phyloP scores from a whole-genome alignment of 2,113 vertebrate species.

The Bolborhynchus lineola region DNA sequence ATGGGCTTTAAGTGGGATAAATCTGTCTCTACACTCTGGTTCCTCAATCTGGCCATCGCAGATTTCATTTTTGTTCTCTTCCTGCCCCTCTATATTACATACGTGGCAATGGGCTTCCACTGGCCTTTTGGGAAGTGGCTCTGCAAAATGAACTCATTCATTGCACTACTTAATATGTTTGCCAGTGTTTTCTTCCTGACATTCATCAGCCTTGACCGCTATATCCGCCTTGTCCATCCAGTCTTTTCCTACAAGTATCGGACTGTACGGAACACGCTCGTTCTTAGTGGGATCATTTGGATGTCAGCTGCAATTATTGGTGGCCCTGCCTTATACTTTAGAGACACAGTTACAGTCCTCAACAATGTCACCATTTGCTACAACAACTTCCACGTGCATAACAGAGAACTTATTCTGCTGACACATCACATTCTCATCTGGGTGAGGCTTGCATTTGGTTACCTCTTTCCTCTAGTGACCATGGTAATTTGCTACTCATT shows the following conservation, averaged over 20 bases:
- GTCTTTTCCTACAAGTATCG: conserved; percentile 77
- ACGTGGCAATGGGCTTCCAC: conserved; percentile 87
- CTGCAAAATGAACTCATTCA: conserved; percentile 93
- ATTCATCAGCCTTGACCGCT: conserved; percentile 89
- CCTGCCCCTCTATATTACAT: conserved; percentile 90
- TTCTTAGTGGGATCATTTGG: conserved; percentile 80
- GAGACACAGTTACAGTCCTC: conserved; percentile 75
- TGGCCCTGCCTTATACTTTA: conserved; percentile 83
- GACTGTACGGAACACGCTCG: conserved; percentile 70
- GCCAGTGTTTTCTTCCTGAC: conserved; percentile 95
- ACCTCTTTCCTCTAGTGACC: conserved; percentile 88
- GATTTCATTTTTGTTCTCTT: conserved; percentile 94
- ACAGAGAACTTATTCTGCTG: conserved; percentile 62
- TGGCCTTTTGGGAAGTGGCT: conserved; percentile 88
- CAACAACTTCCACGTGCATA: conserved; percentile 85
- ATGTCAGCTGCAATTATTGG: conserved; percentile 75
- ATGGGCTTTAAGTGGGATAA: conserved; percentile 88
- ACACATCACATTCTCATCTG: conserved; percentile 81
- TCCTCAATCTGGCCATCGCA: conserved; percentile 92
- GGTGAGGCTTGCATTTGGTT: conserved; percentile 84
- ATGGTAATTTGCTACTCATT: conserved; percentile 89
- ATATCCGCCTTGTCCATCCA: conserved; percentile 82
- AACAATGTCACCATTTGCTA: conserved; percentile 83
- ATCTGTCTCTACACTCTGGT: conserved; percentile 88
- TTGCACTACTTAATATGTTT: conserved; percentile 92